Evolutionary conservation across 2,113 vertebrate species (phyloP).

Genomic region (Ceyx melanurus): DNA sequence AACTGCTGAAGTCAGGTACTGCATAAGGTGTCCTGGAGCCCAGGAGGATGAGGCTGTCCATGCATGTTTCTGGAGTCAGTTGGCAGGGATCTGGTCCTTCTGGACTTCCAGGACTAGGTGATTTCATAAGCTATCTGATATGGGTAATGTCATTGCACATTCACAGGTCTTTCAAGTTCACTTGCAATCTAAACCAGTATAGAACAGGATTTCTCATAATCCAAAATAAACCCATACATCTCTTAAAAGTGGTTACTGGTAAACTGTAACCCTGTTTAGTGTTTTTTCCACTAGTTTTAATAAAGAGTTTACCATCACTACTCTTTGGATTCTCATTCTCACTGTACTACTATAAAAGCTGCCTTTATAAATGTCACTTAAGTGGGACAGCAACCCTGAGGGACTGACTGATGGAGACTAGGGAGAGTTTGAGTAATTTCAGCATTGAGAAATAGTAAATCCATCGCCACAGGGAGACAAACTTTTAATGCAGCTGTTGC

Average conservation of each 20-base stretch:
- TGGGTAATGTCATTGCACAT: not conserved
- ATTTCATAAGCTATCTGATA: not conserved
- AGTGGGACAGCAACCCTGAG: not conserved
- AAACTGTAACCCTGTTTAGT: not conserved
- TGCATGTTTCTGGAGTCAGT: not conserved
- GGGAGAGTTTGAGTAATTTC: not conserved
- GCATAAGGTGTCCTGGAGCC: accelerated
- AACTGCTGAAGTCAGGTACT: not conserved
- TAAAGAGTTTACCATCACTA: not conserved
- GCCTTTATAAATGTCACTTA: not conserved
- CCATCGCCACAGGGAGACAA: not conserved
- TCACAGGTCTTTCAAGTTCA: not conserved
- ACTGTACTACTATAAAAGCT: not conserved
- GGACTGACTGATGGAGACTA: not conserved
- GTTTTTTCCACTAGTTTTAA: not conserved
- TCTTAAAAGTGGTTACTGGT: not conserved
- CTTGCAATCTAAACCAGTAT: not conserved
- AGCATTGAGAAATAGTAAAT: not conserved
- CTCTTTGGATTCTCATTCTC: not conserved
- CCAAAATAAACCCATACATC: not conserved
- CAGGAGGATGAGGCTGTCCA: not conserved
- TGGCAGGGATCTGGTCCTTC: not conserved
- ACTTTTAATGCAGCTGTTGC: not conserved
- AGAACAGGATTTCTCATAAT: not conserved
- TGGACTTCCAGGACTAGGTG: not conserved